Conservation (phyloP, 2,888 invertebrate species). For the Polydrusus cervinus region DNA sequence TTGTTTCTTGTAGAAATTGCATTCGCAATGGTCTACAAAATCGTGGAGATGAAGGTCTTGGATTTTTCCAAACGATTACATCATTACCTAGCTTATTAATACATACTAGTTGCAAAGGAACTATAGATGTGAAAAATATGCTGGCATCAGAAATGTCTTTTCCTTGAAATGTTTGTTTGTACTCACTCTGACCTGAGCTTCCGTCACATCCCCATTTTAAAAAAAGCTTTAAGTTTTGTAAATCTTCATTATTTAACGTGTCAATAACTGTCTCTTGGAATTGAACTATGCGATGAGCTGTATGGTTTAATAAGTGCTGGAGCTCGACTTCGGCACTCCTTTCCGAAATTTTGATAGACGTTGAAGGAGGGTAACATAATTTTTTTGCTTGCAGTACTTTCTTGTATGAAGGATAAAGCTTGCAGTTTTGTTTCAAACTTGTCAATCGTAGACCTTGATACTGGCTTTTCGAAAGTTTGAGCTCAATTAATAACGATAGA, state of each 20-base stretch:
- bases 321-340: constrained; percentile 15
- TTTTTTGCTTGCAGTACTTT: constrained; percentile 13
- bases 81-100: background rate
- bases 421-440: constrained; percentile 13
- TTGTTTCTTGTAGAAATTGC: no score
- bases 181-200: constrained; percentile 2
- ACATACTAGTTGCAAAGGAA: constrained; percentile 18
- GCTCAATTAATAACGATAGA: constrained; percentile 7
- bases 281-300: constrained; percentile 14
- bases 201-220: constrained; percentile 17
- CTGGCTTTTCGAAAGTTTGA: constrained; percentile 14
- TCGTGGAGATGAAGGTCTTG: background rate
- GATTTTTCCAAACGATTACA: constrained; percentile 1
- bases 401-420: constrained; percentile 4
- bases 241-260: constrained; percentile 1
- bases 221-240: constrained; percentile 10
- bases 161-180: constrained; percentile 1
- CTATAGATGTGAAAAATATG: background rate
- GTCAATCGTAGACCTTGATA: constrained; percentile 21
- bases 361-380: constrained; percentile 4
- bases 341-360: background rate
- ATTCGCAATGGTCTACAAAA: background rate
- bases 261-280: constrained; percentile 10
- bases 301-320: constrained; percentile 11
- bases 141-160: constrained; percentile 21